These are phyloP conservation scores for Wasmannia auropunctata DNA, from an alignment of 1,140 invertebrate genomes.

Conservation along the genomic window DNA sequence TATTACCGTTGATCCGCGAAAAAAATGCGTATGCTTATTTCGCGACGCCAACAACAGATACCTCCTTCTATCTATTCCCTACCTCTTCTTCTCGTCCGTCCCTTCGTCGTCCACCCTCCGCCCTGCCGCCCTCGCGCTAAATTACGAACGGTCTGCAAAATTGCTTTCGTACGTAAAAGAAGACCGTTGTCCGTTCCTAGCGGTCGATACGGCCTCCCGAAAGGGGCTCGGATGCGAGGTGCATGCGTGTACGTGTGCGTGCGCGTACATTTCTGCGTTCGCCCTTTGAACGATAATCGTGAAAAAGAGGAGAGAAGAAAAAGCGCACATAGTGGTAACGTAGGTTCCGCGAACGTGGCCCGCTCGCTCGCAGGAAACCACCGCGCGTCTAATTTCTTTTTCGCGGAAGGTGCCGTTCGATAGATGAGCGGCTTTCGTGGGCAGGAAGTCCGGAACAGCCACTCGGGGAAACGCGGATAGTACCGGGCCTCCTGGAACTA, in stretches of 20 bases:
- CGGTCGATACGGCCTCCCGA: constrained; percentile 64
- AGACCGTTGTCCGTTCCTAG: constrained; percentile 67
- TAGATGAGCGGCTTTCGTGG: constrained; percentile 42
- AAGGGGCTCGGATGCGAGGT: constrained; percentile 43
- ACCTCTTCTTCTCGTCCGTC: not conserved
- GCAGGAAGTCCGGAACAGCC: constrained; percentile 25
- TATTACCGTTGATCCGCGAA: constrained; percentile 30
- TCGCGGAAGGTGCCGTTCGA: constrained; percentile 48
- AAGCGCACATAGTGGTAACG: constrained; percentile 1
- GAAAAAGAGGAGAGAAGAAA: constrained; percentile 20
- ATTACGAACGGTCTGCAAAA: constrained; percentile 77
- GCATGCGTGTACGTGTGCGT: constrained; percentile 54
- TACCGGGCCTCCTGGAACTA: not conserved
- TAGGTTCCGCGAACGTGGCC: constrained; percentile 35
- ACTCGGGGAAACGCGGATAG: not conserved
- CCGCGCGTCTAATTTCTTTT: constrained; percentile 46
- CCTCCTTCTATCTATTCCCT: not conserved
- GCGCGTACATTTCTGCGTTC: constrained; percentile 9
- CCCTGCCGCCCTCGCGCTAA: constrained; percentile 68
- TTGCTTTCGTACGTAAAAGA: constrained; percentile 77
- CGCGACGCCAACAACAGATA: constrained; percentile 16
- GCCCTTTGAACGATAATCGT: not conserved
- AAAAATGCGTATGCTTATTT: constrained; percentile 50
- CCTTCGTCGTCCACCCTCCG: not conserved
- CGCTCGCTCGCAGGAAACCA: constrained; percentile 13